Percentiles rank a stretch among this genome's conserved stretches.
phyloP scores from a whole-genome alignment of 2,797 vertebrate species.

The Pangasius larnaudii region DNA sequence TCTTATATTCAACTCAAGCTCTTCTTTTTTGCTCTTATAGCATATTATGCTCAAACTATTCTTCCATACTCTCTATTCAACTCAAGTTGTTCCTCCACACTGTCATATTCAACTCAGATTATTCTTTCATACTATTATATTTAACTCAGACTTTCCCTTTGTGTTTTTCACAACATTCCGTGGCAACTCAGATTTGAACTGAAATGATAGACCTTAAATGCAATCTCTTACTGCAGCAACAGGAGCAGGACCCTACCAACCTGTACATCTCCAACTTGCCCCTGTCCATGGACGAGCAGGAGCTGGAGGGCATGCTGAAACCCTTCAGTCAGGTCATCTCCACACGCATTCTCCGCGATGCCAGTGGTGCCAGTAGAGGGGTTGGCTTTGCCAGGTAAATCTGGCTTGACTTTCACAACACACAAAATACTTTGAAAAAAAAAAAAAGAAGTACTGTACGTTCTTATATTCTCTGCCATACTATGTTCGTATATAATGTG shows the following conservation, averaged over 20 bases:
- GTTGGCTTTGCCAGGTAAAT: slow-evolving; percentile 92
- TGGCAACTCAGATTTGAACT: neutral
- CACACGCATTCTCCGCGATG: slow-evolving; percentile 90
- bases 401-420: neutral
- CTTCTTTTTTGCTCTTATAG: neutral
- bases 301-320: slow-evolving; percentile 92
- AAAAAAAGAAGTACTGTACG: neutral
- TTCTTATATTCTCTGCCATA: neutral
- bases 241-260: slow-evolving; percentile 97
- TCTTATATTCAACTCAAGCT: neutral
- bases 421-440: neutral
- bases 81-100: neutral
- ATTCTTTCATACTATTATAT: neutral
- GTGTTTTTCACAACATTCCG: neutral
- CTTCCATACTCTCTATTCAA: neutral
- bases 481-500: neutral
- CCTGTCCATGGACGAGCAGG: slow-evolving; percentile 90
- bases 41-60: neutral
- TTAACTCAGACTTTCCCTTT: neutral
- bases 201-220: neutral
- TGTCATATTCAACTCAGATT: neutral
- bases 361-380: slow-evolving; percentile 88
- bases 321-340: slow-evolving; percentile 96
- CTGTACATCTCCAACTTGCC: slow-evolving; percentile 96
- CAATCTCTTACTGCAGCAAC: slow-evolving; percentile 79